Conservation (phyloP, 1,140 invertebrate genomes). For the Ctenoplectra terminalis region DNA sequence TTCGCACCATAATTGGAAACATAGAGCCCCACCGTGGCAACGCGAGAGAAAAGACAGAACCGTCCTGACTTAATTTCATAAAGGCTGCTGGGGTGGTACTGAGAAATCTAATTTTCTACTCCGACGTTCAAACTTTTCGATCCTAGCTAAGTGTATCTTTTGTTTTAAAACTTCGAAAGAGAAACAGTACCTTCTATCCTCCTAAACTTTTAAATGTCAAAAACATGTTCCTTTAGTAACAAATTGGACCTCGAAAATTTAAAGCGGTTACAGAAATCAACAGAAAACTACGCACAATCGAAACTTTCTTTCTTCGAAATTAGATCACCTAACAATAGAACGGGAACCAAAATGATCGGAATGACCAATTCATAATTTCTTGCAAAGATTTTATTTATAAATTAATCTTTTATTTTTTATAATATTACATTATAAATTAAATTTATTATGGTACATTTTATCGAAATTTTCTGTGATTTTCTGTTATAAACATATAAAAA, state of each 20-base stretch:
- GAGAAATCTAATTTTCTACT: conserved; percentile 7
- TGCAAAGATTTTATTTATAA: too few relatives aligned
- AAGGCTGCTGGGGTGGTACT: background rate
- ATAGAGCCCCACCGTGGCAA: background rate
- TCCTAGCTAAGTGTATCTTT: too few relatives aligned
- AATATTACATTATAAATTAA: too few relatives aligned
- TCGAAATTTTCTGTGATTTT: too few relatives aligned
- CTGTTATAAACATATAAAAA: too few relatives aligned
- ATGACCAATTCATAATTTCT: too few relatives aligned
- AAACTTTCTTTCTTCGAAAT: too few relatives aligned
- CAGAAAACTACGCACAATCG: background rate
- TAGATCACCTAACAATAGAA: too few relatives aligned
- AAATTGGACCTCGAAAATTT: background rate
- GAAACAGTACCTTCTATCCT: background rate
- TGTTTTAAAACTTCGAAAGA: background rate
- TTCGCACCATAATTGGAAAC: conserved; percentile 18
- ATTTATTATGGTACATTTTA: too few relatives aligned
- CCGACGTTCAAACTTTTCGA: background rate
- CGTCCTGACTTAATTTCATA: conserved; percentile 2
- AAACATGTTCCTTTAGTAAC: background rate
- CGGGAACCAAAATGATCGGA: too few relatives aligned
- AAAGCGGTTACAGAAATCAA: background rate
- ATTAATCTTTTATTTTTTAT: too few relatives aligned
- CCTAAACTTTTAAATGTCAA: too few relatives aligned
- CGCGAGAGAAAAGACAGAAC: background rate